Percentiles rank a stretch among this genome's conserved stretches.
Evolutionary conservation across 37 sponge, comb jelly and placozoan species (phyloP).

Genomic region (Tethya wilhelma): DNA sequence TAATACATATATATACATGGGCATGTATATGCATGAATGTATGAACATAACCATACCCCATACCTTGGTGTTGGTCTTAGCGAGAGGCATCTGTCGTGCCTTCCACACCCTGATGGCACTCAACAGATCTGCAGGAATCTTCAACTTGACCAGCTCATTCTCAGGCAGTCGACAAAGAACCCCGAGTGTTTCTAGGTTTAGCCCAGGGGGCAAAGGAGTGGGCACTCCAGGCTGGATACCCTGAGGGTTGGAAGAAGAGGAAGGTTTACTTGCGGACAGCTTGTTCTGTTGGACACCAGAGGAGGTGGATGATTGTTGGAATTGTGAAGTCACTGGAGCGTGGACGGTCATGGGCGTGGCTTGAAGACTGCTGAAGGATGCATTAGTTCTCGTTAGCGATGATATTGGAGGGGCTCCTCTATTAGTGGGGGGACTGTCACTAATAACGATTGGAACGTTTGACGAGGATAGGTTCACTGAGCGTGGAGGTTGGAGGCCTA

Average conservation of each 20-base stretch:
- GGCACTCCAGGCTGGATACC: conserved; percentile 45
- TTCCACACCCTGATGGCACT: conserved; percentile 58
- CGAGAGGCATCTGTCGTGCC: conserved; percentile 14
- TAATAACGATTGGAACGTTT: background rate
- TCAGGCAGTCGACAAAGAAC: conserved; percentile 60
- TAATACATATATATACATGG: conserved; percentile 5
- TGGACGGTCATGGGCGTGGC: background rate
- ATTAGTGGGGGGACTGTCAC: background rate
- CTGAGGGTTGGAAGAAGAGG: background rate
- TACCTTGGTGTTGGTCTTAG: conserved; percentile 1
- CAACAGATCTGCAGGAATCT: conserved; percentile 36
- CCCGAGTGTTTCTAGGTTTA: conserved; percentile 49
- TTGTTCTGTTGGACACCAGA: no score
- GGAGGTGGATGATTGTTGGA: background rate
- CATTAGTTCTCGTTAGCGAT: background rate
- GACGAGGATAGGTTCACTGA: background rate
- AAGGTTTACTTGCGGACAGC: no score
- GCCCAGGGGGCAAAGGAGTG: conserved; percentile 45
- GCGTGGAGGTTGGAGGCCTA: background rate
- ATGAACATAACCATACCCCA: background rate
- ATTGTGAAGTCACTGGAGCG: conserved; percentile 18
- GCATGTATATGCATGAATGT: background rate
- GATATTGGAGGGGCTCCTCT: background rate
- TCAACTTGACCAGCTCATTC: conserved; percentile 34
- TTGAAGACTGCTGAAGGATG: background rate